A percentile compares a stretch with the other conserved stretches of the same genome.
Evolutionary conservation across 2,113 vertebrate species (phyloP).

Genomic region (Tympanuchus pallidicinctus): DNA sequence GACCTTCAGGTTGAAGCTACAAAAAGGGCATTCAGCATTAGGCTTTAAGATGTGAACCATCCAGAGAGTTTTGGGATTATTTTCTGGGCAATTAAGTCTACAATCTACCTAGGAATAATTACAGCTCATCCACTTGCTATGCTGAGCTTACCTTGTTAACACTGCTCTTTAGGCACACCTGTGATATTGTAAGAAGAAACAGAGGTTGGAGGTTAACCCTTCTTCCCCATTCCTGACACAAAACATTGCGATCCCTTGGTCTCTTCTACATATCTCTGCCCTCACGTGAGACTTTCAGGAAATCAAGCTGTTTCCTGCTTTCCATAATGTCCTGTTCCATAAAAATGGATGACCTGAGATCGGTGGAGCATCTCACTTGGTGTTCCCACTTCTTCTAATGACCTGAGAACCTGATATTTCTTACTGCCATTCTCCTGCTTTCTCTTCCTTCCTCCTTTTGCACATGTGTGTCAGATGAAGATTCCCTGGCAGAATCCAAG

Average conservation of each 20-base stretch:
- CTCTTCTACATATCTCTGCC: background rate
- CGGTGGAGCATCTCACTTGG: background rate
- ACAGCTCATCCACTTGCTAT: background rate
- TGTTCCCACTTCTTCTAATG: background rate
- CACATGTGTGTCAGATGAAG: background rate
- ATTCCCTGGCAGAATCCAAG: background rate
- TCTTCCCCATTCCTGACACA: background rate
- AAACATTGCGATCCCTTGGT: background rate
- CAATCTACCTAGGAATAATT: background rate
- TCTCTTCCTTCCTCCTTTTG: background rate
- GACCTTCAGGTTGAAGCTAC: background rate
- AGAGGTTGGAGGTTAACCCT: background rate
- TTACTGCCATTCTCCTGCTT: background rate
- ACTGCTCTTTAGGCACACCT: background rate
- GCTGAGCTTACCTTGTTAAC: background rate
- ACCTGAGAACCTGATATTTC: background rate
- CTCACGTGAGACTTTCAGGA: background rate
- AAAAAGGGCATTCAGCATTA: background rate
- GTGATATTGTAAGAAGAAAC: background rate
- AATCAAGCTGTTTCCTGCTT: background rate
- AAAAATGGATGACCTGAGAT: rapidly evolving
- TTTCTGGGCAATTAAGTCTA: constrained; percentile 22
- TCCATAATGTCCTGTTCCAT: too few relatives aligned
- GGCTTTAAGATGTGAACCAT: background rate
- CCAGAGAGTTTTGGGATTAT: background rate